These are phyloP conservation scores for Oreochromis tanganicae DNA, from an alignment of 2,113 vertebrate genomes.

Conservation along the genomic window DNA sequence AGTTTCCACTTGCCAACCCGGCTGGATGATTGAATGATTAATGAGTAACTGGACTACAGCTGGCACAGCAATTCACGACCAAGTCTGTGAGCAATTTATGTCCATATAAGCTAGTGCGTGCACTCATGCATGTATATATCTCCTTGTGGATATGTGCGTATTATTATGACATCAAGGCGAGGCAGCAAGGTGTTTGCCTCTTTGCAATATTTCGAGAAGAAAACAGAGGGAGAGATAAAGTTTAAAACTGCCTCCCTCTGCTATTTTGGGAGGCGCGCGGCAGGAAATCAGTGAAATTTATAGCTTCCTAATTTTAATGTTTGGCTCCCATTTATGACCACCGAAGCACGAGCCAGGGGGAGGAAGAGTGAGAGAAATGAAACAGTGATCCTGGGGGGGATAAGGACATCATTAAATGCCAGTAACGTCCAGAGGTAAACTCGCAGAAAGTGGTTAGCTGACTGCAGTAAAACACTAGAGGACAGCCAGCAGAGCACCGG, in stretches of 20 bases:
- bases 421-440: slow-evolving; percentile 46
- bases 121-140: background rate
- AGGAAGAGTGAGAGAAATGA: slow-evolving; percentile 24
- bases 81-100: background rate
- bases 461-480: slow-evolving; percentile 48
- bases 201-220: background rate
- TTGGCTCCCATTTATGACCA: slow-evolving; percentile 30
- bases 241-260: background rate
- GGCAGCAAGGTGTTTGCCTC: background rate
- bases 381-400: slow-evolving; percentile 11
- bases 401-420: slow-evolving; percentile 51
- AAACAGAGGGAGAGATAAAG: background rate
- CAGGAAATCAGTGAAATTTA: slow-evolving; percentile 40
- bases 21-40: slow-evolving; percentile 36
- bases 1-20: background rate
- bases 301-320: slow-evolving; percentile 53
- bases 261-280: slow-evolving; percentile 13
- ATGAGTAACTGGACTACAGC: slow-evolving; percentile 22
- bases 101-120: background rate
- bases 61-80: slow-evolving; percentile 18
- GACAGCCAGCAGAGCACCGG: slow-evolving; percentile 35
- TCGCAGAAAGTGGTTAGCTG: slow-evolving; percentile 20
- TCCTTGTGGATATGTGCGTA: background rate
- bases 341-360: slow-evolving; percentile 5
- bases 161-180: background rate